These are phyloP conservation scores for Phataginus tricuspis DNA, from an alignment of 2,797 vertebrate species.

Conservation along the genomic window DNA sequence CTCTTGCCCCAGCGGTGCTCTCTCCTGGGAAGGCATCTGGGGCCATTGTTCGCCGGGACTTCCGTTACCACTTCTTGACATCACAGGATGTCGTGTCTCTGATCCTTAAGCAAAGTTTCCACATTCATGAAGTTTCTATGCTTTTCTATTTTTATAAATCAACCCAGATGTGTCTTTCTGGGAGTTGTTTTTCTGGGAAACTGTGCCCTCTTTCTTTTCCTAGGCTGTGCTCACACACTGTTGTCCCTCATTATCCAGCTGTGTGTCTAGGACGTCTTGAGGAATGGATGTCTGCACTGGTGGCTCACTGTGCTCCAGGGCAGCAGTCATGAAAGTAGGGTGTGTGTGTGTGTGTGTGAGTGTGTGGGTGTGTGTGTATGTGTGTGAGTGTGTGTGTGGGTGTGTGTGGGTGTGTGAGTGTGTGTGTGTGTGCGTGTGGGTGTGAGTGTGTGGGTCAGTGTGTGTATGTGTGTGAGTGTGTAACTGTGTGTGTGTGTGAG, in stretches of 20 bases:
- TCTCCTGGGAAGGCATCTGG: not conserved
- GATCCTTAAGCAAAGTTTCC: not conserved
- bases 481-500: not conserved
- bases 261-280: not conserved
- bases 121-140: not conserved
- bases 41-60: not conserved
- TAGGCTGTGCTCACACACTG: not conserved
- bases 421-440: not conserved
- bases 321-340: not conserved
- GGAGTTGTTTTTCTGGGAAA: not conserved
- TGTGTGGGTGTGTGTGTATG: not conserved
- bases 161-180: slow-evolving; percentile 1
- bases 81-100: not conserved
- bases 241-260: not conserved
- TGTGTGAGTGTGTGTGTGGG: not conserved
- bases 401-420: not conserved
- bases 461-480: not conserved
- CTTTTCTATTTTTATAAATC: not conserved
- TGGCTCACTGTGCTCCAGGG: not conserved
- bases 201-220: not conserved
- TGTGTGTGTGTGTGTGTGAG: not conserved
- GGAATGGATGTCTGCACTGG: not conserved
- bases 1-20: not conserved
- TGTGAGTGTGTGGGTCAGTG: not conserved
- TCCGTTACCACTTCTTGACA: not conserved